These are phyloP conservation scores for Rhamnusium bicolor DNA, from an alignment of 2,888 invertebrate genomes.

Conservation along the genomic window DNA sequence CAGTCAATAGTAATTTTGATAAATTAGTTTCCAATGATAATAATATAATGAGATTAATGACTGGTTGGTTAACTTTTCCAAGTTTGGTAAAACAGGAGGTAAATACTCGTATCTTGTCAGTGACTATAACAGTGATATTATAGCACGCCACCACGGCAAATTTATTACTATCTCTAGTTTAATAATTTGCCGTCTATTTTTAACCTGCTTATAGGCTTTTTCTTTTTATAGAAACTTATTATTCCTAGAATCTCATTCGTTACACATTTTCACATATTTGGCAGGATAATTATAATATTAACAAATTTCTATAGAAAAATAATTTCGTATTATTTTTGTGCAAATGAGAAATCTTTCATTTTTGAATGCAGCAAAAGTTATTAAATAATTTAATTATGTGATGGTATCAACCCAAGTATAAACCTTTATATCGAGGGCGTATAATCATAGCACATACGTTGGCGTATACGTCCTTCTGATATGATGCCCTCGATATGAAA, in stretches of 20 bases:
- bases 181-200: background rate
- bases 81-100: background rate
- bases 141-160: background rate
- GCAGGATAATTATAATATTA: background rate
- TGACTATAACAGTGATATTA: background rate
- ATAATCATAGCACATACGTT: too few relatives aligned
- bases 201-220: background rate
- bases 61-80: background rate
- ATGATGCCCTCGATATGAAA: too few relatives aligned
- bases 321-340: background rate
- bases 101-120: background rate
- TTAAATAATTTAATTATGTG: too few relatives aligned
- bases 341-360: background rate
- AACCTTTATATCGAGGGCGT: too few relatives aligned
- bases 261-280: background rate
- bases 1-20: too few relatives aligned
- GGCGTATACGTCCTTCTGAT: too few relatives aligned
- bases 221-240: background rate
- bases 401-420: too few relatives aligned
- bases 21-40: too few relatives aligned
- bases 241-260: background rate
- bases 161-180: background rate
- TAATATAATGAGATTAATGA: too few relatives aligned
- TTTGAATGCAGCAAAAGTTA: too few relatives aligned
- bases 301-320: background rate